These are phyloP conservation scores for Hyles euphorbiae DNA, from an alignment of 1,140 invertebrate species.

Conservation along the genomic window DNA sequence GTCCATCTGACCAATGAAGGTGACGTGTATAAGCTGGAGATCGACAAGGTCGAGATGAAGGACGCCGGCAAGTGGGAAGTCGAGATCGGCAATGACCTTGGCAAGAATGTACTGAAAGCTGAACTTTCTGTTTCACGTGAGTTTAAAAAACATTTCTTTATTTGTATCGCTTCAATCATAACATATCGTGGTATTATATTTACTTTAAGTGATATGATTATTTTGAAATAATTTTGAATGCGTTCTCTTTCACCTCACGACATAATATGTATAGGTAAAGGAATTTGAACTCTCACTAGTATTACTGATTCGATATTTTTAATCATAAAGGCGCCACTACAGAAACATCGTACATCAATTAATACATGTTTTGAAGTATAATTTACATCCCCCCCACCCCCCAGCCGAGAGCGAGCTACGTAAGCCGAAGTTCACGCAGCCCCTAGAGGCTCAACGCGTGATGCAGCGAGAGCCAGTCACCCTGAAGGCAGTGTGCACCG, in stretches of 20 bases:
- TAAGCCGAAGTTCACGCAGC: constrained; percentile 83
- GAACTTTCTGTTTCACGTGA: constrained; percentile 83
- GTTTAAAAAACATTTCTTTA: constrained; percentile 30
- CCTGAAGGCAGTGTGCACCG: constrained; percentile 86
- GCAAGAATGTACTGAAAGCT: constrained; percentile 82
- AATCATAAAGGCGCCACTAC: too few relatives aligned
- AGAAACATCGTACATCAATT: too few relatives aligned
- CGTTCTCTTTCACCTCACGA: too few relatives aligned
- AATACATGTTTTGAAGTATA: too few relatives aligned
- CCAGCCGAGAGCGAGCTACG: constrained; percentile 83
- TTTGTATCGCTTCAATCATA: too few relatives aligned
- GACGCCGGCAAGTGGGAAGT: constrained; percentile 88
- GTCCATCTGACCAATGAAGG: constrained; percentile 81
- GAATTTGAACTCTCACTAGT: too few relatives aligned
- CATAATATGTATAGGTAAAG: too few relatives aligned
- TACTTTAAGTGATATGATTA: too few relatives aligned
- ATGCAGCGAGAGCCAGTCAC: constrained; percentile 82
- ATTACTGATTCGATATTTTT: too few relatives aligned
- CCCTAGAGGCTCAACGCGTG: constrained; percentile 81
- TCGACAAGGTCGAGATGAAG: constrained; percentile 80
- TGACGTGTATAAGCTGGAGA: constrained; percentile 83
- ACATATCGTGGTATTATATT: too few relatives aligned
- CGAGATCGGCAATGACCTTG: constrained; percentile 84
- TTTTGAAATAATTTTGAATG: too few relatives aligned
- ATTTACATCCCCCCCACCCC: background rate